Conservation (phyloP, 30 jellyfish, hydroid and myxozoan genomes). For the Mastigias papua region DNA sequence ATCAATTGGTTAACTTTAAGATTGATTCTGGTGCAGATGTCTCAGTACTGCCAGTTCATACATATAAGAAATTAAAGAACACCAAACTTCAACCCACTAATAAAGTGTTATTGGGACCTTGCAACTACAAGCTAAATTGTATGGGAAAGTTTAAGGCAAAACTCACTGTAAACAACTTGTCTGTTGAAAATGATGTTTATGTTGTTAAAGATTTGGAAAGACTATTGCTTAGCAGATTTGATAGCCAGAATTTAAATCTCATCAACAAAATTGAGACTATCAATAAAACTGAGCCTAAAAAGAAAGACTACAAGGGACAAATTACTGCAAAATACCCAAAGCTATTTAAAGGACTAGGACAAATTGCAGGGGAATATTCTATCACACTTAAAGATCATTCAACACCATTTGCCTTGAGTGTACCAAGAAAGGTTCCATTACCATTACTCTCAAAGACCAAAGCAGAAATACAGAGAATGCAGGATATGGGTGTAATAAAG, state of each 20-base stretch:
- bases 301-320: background rate
- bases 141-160: slow-evolving; percentile 13
- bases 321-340: background rate
- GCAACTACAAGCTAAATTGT: slow-evolving; percentile 30
- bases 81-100: slow-evolving; percentile 14
- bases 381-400: slow-evolving; percentile 28
- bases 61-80: background rate
- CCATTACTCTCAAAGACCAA: slow-evolving; percentile 35
- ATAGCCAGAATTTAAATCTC: slow-evolving; percentile 28
- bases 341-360: slow-evolving; percentile 47
- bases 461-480: slow-evolving; percentile 59
- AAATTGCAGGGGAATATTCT: slow-evolving; percentile 37
- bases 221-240: slow-evolving; percentile 39
- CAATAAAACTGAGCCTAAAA: too few species aligned
- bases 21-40: slow-evolving; percentile 40
- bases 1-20: slow-evolving; percentile 14
- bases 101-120: slow-evolving; percentile 22
- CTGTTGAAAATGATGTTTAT: background rate
- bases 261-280: slow-evolving; percentile 22
- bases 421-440: slow-evolving; percentile 68
- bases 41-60: slow-evolving; percentile 18
- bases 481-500: slow-evolving; percentile 42
- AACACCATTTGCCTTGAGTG: slow-evolving; percentile 35
- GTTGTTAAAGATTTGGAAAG: slow-evolving; percentile 35
- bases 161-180: background rate